Evolutionary conservation across 35 echinoderm and acorn worm genomes (phyloP).

Genomic region (Acanthaster planci): DNA sequence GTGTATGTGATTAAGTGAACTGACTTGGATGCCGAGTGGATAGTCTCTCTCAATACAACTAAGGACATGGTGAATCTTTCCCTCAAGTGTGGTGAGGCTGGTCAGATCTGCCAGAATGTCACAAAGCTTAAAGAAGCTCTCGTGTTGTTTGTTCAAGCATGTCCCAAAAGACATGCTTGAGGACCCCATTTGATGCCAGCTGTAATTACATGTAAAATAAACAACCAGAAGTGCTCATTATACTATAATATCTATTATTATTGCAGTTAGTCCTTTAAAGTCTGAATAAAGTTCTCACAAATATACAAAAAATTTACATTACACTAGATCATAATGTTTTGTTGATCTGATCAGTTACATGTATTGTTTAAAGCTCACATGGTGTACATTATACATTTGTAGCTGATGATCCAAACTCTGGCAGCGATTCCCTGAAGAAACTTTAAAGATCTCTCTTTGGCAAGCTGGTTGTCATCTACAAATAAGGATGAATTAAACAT

Average conservation of each 20-base stretch:
- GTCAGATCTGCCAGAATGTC: neutral
- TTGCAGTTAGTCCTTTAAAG: too few relatives aligned
- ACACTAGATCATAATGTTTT: too few relatives aligned
- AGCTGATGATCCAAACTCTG: neutral
- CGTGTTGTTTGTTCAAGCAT: neutral
- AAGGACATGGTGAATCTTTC: neutral
- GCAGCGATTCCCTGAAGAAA: neutral
- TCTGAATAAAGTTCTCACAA: too few relatives aligned
- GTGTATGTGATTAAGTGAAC: too few relatives aligned
- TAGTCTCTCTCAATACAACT: neutral
- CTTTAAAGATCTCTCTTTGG: neutral
- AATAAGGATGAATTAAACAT: neutral
- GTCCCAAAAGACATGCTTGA: neutral
- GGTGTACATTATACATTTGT: too few relatives aligned
- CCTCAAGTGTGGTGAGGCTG: neutral
- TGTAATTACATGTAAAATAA: too few relatives aligned
- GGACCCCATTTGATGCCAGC: neutral
- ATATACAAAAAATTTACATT: too few relatives aligned
- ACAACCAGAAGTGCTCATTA: too few relatives aligned
- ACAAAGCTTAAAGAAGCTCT: neutral
- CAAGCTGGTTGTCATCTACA: neutral
- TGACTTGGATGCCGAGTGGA: neutral
- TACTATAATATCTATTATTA: too few relatives aligned
- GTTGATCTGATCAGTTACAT: too few relatives aligned
- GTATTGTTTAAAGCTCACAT: too few relatives aligned